Evolutionary conservation across 2,888 invertebrate genomes (phyloP), one percentile per base, ranked within the genome.

Genomic region (Caenorhabditis auriculariae): DNA sequence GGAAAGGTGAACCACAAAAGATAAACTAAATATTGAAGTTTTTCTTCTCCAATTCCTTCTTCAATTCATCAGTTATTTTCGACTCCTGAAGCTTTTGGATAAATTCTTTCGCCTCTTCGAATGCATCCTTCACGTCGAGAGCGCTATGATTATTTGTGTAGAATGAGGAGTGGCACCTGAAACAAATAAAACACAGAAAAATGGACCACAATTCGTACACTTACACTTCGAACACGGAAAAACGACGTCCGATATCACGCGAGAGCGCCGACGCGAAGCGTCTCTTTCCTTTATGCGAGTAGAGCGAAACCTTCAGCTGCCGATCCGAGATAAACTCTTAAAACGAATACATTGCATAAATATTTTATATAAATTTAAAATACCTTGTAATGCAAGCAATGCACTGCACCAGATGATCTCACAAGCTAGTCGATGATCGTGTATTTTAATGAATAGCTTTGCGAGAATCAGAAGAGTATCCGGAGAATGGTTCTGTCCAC

Each of bases 101-200:
- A n/a, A 45, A 45, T 7, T 45, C 46, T 17, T 26, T 45, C 29
- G 46, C 46, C n/a, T 45, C 46, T 28, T 28, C 46, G 46, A 45
- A 45, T 26, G 29, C 46, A 26, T 26, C 27, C 28, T 26, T 45
- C 46, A 45, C 46, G 29, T 45, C 46, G 29, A 7, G 46, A 45
- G 46, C 27, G 46, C 21, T 23, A 28, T 45, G 46, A 28, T 26
- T 52, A 29, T 45, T 52, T 29, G 52, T 52, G 45, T 44, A 52
- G 37, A 52, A 52, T 21, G 44, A 45, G 27, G 35, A 44, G 23
- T 52, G 52, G 35, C 43, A 52, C 27, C 52, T 52, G 52, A 46
- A 52, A 52, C 52, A 52, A 44, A 52, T 52, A 46, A 52, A 27
- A 52, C 52, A 52, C 52, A 52, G 23, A 44, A 52, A 50, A 50